These are phyloP conservation scores for Acropternis orthonyx DNA, from an alignment of 2,797 vertebrate genomes.

Conservation along the genomic window DNA sequence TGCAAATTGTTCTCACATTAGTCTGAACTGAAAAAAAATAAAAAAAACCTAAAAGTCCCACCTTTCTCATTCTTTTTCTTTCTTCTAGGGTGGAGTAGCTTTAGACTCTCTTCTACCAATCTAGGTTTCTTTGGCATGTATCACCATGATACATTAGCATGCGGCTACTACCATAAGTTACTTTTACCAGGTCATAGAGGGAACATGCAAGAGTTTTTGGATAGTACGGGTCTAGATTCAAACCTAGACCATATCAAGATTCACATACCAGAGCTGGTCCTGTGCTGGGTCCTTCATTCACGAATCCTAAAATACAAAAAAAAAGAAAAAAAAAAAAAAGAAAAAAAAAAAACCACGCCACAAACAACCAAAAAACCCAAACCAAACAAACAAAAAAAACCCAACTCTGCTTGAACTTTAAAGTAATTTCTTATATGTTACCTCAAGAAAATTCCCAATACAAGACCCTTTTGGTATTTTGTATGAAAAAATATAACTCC, in stretches of 20 bases:
- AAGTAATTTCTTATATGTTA: not conserved
- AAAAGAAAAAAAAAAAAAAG: too few species aligned
- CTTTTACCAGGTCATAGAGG: not conserved
- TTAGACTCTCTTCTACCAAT: not conserved
- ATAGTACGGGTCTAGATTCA: not conserved
- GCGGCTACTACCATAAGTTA: too few species aligned
- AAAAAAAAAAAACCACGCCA: too few species aligned
- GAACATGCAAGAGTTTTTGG: not conserved
- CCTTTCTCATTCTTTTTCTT: not conserved
- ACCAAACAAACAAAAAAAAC: too few species aligned
- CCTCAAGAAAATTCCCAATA: not conserved
- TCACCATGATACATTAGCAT: accelerated
- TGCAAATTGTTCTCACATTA: not conserved
- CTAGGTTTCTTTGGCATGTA: not conserved
- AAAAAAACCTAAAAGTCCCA: not conserved
- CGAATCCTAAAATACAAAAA: not conserved
- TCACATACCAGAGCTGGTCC: not conserved
- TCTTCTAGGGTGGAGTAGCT: not conserved
- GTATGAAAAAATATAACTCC: not conserved
- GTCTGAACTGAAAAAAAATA: not conserved
- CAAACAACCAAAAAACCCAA: too few species aligned
- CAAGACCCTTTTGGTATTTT: not conserved
- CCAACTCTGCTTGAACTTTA: not conserved
- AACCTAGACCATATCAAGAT: not conserved
- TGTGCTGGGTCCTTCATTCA: not conserved